Evolutionary conservation across 2,113 vertebrate species (phyloP).

Genomic region (Gavialis gangeticus): DNA sequence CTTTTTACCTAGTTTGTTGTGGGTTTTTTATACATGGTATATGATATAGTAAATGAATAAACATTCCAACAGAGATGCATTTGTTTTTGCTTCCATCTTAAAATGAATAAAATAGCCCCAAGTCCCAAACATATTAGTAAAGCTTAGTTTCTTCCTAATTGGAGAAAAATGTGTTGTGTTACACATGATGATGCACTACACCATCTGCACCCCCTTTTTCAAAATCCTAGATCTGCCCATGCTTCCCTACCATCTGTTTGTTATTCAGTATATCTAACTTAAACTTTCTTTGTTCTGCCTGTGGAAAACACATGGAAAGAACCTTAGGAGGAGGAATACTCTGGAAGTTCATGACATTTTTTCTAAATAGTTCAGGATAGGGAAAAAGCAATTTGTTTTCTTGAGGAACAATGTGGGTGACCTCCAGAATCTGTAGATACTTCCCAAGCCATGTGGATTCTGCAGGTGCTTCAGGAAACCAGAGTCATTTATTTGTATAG

Average conservation of each 20-base stretch:
- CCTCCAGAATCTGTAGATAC: neutral
- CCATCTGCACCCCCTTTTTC: too few relatives aligned
- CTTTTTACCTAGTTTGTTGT: too few relatives aligned
- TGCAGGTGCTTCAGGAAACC: neutral
- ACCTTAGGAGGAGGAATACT: neutral
- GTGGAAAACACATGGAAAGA: neutral
- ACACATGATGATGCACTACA: too few relatives aligned
- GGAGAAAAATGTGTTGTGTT: too few relatives aligned
- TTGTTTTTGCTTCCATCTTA: too few relatives aligned
- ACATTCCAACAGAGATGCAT: too few relatives aligned
- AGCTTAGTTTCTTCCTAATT: too few relatives aligned
- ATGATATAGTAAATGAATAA: too few relatives aligned
- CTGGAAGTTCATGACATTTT: neutral
- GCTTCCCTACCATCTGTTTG: neutral
- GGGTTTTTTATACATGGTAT: too few relatives aligned
- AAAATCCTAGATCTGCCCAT: too few relatives aligned
- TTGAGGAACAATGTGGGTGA: neutral
- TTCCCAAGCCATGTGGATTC: neutral
- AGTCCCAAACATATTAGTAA: too few relatives aligned
- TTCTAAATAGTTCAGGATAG: neutral
- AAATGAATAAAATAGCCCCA: too few relatives aligned
- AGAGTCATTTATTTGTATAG: neutral
- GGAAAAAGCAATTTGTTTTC: neutral
- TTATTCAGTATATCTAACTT: neutral
- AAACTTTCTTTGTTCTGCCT: neutral